These are phyloP conservation scores for Gymnoscopelus braueri DNA, from an alignment of 2,797 vertebrate genomes.

Conservation along the genomic window DNA sequence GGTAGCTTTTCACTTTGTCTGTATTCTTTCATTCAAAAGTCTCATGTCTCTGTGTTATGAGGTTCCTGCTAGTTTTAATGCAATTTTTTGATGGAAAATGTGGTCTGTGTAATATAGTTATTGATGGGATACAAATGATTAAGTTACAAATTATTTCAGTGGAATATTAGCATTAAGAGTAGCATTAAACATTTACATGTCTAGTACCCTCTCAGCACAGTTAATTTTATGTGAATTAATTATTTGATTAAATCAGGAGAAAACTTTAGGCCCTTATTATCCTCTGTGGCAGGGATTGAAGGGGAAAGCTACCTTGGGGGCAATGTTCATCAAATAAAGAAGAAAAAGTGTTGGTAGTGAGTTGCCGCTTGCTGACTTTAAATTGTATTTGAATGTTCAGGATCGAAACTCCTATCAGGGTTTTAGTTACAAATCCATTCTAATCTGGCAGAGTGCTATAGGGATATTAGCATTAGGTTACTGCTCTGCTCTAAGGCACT, in stretches of 20 bases:
- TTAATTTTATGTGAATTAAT: constrained; percentile 32
- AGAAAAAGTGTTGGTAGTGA: constrained; percentile 42
- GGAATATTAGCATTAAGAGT: too few relatives aligned
- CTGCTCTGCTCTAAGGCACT: constrained; percentile 43
- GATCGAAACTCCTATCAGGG: constrained; percentile 47
- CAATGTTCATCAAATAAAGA: constrained; percentile 50
- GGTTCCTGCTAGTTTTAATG: too few relatives aligned
- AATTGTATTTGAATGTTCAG: constrained; percentile 46
- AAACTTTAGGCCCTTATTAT: constrained; percentile 30
- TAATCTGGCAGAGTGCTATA: constrained; percentile 57
- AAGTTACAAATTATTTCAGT: too few relatives aligned
- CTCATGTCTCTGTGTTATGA: too few relatives aligned
- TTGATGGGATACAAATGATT: too few relatives aligned
- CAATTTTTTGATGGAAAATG: too few relatives aligned
- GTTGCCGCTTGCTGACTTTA: constrained; percentile 35
- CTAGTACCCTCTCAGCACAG: constrained; percentile 14
- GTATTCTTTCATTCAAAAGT: too few relatives aligned
- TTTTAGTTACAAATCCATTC: constrained; percentile 75
- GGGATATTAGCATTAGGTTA: constrained; percentile 58
- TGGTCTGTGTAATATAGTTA: too few relatives aligned
- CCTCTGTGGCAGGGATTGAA: constrained; percentile 33
- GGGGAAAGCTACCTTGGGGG: constrained; percentile 33
- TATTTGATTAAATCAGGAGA: constrained; percentile 35
- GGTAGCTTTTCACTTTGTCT: too few relatives aligned
- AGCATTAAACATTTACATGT: too few relatives aligned